Evolutionary conservation across 2,888 invertebrate genomes (phyloP).

Genomic region (Xiphydria camelus): DNA sequence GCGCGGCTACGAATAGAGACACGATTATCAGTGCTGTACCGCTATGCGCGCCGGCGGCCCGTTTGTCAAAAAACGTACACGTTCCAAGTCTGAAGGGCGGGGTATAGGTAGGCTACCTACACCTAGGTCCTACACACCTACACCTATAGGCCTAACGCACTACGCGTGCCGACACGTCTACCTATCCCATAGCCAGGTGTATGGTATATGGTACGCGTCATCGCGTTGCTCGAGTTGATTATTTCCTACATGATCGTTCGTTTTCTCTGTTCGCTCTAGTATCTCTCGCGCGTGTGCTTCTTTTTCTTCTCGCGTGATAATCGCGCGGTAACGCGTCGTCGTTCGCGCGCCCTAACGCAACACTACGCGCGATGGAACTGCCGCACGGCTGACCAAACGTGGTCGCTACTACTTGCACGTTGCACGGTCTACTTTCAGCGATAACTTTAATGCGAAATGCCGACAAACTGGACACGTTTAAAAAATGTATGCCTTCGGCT

Average conservation of each 20-base stretch:
- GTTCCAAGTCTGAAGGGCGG: constrained; percentile 34
- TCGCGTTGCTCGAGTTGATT: background rate
- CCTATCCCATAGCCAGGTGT: constrained; percentile 26
- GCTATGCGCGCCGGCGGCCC: constrained; percentile 51
- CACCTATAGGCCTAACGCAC: constrained; percentile 46
- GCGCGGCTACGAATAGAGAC: constrained; percentile 50
- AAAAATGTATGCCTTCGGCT: too few relatives aligned
- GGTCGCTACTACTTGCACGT: too few relatives aligned
- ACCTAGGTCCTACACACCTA: constrained; percentile 52
- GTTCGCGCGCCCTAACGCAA: too few relatives aligned
- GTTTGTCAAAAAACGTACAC: constrained; percentile 15
- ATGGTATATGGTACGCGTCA: too few relatives aligned
- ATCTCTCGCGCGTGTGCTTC: constrained; percentile 1
- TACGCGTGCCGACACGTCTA: constrained; percentile 51
- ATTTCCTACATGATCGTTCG: constrained; percentile 1
- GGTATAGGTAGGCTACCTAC: constrained; percentile 48
- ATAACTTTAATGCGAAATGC: too few relatives aligned
- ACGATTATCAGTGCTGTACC: constrained; percentile 53
- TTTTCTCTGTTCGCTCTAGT: constrained; percentile 2
- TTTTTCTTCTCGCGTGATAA: constrained; percentile 12
- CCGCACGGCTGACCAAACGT: too few relatives aligned
- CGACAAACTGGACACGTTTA: too few relatives aligned
- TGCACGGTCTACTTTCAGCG: too few relatives aligned
- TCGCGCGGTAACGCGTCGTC: too few relatives aligned
- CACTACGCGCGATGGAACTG: too few relatives aligned